These are phyloP conservation scores for Anableps anableps DNA, from an alignment of 2,797 vertebrate genomes.

Conservation along the genomic window DNA sequence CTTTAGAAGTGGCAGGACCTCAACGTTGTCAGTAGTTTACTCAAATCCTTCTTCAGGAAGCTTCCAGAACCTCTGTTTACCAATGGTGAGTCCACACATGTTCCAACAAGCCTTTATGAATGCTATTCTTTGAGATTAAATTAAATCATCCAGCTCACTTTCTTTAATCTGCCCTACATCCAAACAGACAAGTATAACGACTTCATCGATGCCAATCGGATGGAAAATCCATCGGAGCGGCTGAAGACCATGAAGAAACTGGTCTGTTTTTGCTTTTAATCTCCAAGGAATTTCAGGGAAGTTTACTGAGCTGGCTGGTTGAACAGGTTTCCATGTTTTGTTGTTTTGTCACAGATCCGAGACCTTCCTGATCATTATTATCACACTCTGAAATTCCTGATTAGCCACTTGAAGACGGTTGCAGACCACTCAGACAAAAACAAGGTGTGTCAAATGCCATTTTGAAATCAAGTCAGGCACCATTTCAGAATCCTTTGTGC, in stretches of 20 bases:
- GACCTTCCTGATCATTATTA: slow-evolving; percentile 95
- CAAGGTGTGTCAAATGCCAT: slow-evolving; percentile 82
- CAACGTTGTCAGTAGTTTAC: slow-evolving; percentile 96
- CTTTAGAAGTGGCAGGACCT: slow-evolving; percentile 95
- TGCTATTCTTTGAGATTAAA: background rate
- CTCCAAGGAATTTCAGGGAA: background rate
- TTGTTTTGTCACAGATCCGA: slow-evolving; percentile 82
- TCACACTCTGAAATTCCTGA: slow-evolving; percentile 94
- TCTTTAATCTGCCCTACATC: background rate
- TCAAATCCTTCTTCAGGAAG: slow-evolving; percentile 98
- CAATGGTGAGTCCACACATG: slow-evolving; percentile 84
- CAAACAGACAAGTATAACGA: slow-evolving; percentile 94
- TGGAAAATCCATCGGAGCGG: slow-evolving; percentile 89
- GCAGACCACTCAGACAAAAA: slow-evolving; percentile 95
- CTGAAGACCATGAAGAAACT: slow-evolving; percentile 94
- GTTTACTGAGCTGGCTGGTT: background rate
- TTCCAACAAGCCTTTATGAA: slow-evolving; percentile 1
- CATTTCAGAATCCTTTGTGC: background rate
- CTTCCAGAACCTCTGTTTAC: slow-evolving; percentile 97
- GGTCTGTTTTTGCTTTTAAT: slow-evolving; percentile 71
- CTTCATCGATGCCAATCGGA: slow-evolving; percentile 96
- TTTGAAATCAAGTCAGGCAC: background rate
- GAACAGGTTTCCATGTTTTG: slow-evolving; percentile 25
- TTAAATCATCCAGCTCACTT: background rate
- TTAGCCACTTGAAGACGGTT: slow-evolving; percentile 93